Percentiles rank a stretch among this genome's conserved stretches.
phyloP scores from a whole-genome alignment of 1,140 invertebrate genomes.

The Venturia canescens region DNA sequence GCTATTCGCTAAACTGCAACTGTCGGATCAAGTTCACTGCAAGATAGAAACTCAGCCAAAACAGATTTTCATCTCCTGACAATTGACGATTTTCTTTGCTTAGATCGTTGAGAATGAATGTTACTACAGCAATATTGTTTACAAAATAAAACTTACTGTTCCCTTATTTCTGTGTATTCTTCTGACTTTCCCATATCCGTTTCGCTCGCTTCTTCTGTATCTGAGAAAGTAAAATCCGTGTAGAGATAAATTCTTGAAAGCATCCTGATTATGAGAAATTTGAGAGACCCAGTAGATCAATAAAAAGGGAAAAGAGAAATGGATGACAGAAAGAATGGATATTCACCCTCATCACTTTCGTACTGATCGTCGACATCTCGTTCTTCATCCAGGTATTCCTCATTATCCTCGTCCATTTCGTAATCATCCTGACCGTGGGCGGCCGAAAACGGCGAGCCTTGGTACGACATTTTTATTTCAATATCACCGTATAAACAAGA shows the following conservation, averaged over 20 bases:
- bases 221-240: slow-evolving; percentile 75
- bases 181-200: slow-evolving; percentile 90
- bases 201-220: slow-evolving; percentile 93
- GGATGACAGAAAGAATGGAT: no score
- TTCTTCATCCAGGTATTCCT: slow-evolving; percentile 73
- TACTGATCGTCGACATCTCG: slow-evolving; percentile 73
- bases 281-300: no score
- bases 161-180: slow-evolving; percentile 91
- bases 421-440: slow-evolving; percentile 75
- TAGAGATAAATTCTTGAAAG: background rate
- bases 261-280: background rate
- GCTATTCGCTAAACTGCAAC: no score
- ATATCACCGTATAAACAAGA: background rate
- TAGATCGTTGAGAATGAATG: no score
- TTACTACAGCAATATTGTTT: background rate
- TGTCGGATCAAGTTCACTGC: no score
- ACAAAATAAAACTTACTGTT: slow-evolving; percentile 84
- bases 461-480: slow-evolving; percentile 60
- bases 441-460: slow-evolving; percentile 66
- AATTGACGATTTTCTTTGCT: background rate
- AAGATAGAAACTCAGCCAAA: no score
- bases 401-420: slow-evolving; percentile 76
- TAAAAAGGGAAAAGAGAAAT: no score
- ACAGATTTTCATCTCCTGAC: no score
- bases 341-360: slow-evolving; percentile 77